phyloP scores from a whole-genome alignment of 2,797 vertebrate species.

The Brotula barbata region DNA sequence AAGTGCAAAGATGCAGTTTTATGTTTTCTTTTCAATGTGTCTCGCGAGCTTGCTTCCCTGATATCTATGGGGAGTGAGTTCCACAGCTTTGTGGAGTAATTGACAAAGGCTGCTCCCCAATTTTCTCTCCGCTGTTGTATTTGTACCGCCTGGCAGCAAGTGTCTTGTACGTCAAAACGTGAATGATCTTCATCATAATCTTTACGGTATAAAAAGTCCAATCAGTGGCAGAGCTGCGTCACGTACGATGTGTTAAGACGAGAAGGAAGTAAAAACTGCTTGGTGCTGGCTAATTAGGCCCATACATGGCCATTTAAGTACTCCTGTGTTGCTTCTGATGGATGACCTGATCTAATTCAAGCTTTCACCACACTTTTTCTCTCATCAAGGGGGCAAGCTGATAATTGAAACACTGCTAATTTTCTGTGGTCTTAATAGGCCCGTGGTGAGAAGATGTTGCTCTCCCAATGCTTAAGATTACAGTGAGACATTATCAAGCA shows the following conservation, averaged over 20 bases:
- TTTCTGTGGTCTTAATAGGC: slow-evolving; percentile 69
- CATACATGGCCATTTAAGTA: slow-evolving; percentile 55
- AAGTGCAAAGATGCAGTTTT: too few relatives aligned
- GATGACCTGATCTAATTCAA: slow-evolving; percentile 67
- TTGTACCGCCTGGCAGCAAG: too few relatives aligned
- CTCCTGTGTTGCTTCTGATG: slow-evolving; percentile 53
- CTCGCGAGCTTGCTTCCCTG: too few relatives aligned
- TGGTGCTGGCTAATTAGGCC: slow-evolving; percentile 52
- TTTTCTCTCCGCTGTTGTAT: too few relatives aligned
- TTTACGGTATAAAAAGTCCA: slow-evolving; percentile 18
- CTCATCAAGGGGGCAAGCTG: slow-evolving; percentile 43
- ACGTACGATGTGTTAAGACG: slow-evolving; percentile 29
- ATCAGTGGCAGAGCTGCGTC: slow-evolving; percentile 25
- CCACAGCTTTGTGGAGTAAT: too few relatives aligned
- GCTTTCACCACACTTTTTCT: slow-evolving; percentile 59
- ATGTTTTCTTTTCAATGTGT: too few relatives aligned
- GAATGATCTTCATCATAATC: background rate
- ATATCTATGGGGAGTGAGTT: too few relatives aligned
- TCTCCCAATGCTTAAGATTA: slow-evolving; percentile 57
- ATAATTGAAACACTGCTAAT: slow-evolving; percentile 74
- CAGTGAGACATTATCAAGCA: slow-evolving; percentile 52
- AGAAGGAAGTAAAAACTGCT: slow-evolving; percentile 25
- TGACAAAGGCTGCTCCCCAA: too few relatives aligned
- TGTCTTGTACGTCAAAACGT: too few relatives aligned
- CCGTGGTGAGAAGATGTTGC: slow-evolving; percentile 56